A percentile compares a stretch with the other conserved stretches of the same genome.
Evolutionary conservation across 23 tunicate genomes (phyloP).

Genomic region (Halocynthia roretzi): DNA sequence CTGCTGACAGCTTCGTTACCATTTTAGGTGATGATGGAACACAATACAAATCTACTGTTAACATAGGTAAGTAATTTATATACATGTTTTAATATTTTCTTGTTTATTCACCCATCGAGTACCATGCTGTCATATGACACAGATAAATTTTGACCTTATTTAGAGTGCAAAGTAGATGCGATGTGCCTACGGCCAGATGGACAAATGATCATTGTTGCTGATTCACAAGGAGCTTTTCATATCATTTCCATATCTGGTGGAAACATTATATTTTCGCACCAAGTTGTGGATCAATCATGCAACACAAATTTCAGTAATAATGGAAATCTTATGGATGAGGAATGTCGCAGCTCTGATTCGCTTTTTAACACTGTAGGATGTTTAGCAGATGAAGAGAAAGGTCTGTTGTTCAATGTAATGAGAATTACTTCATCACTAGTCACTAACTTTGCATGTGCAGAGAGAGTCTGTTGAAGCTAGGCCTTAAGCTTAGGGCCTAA

Average conservation of each 20-base stretch:
- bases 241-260: conserved; percentile 14
- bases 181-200: conserved; percentile 53
- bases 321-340: not conserved
- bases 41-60: not conserved
- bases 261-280: conserved; percentile 17
- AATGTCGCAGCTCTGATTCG: not conserved
- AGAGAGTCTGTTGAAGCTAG: too few species aligned
- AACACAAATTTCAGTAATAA: too few species aligned
- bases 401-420: not conserved
- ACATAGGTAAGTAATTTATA: not conserved
- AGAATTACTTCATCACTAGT: too few species aligned
- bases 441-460: too few species aligned
- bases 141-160: not conserved
- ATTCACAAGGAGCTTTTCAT: conserved; percentile 26
- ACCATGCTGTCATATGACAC: not conserved
- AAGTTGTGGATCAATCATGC: conserved; percentile 3
- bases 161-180: conserved; percentile 43
- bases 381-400: not conserved
- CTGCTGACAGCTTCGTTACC: not conserved
- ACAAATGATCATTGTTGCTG: conserved; percentile 23
- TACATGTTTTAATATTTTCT: not conserved
- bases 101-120: not conserved
- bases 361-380: not conserved
- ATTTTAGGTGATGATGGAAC: not conserved
- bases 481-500: too few species aligned